These are phyloP conservation scores for Tympanoctomys barrerae DNA, from an alignment of 2,797 vertebrate genomes.

Conservation along the genomic window DNA sequence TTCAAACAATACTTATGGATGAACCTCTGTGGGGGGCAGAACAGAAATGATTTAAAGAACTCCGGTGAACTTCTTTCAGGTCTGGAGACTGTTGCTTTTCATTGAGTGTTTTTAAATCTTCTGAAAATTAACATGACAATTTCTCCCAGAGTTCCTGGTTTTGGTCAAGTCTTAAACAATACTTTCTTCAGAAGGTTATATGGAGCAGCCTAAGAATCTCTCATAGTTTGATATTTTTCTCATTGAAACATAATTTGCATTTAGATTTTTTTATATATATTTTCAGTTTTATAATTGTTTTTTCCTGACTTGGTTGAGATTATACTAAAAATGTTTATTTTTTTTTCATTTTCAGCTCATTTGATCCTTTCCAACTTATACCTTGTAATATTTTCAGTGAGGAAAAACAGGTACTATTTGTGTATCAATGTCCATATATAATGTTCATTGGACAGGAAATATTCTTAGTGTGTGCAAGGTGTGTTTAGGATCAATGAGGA, in stretches of 20 bases:
- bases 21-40: not conserved
- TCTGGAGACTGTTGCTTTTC: not conserved
- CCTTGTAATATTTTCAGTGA: slow-evolving; percentile 95
- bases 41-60: not conserved
- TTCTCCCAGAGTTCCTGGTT: slow-evolving; percentile 12
- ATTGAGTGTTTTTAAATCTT: slow-evolving; percentile 32
- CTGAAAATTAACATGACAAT: slow-evolving; percentile 3
- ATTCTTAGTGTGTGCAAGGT: not conserved
- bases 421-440: slow-evolving; percentile 1
- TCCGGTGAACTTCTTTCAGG: not conserved
- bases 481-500: not conserved
- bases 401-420: slow-evolving; percentile 91
- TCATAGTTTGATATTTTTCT: slow-evolving; percentile 36
- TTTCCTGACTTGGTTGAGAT: slow-evolving; percentile 43
- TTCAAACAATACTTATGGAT: slow-evolving; percentile 6
- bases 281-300: slow-evolving; percentile 47
- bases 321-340: slow-evolving; percentile 62
- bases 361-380: slow-evolving; percentile 98
- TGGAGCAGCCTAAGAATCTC: slow-evolving; percentile 10
- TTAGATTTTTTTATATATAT: slow-evolving; percentile 24
- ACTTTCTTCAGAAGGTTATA: not conserved
- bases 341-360: slow-evolving; percentile 91
- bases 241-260: slow-evolving; percentile 30
- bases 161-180: not conserved
- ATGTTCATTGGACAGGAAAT: slow-evolving; percentile 1